Percentiles rank a stretch among this genome's conserved stretches.
These are phyloP conservation scores for Peromyscus maniculatus DNA, from an alignment of 2,113 vertebrate genomes.

Conservation along the genomic window DNA sequence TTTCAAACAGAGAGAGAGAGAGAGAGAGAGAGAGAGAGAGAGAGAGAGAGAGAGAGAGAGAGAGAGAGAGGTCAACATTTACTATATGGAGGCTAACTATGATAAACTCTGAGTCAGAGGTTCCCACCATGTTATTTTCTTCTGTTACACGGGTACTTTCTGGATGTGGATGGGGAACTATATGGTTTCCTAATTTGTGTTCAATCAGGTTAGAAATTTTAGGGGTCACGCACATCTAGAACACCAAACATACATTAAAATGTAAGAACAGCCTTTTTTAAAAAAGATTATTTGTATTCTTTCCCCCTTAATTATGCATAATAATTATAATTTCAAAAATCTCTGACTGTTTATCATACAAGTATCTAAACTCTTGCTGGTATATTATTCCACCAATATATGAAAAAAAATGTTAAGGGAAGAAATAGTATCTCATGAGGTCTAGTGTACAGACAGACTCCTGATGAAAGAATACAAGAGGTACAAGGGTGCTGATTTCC, in stretches of 20 bases:
- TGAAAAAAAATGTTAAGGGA: not conserved
- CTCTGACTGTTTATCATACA: not conserved
- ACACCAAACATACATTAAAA: conserved; percentile 11
- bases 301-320: conserved; percentile 14
- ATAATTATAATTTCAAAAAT: conserved; percentile 47
- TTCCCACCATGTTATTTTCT: not conserved
- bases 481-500: not conserved
- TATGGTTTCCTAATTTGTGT: not conserved
- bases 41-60: no score
- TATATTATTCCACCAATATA: not conserved
- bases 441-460: not conserved
- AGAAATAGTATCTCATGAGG: not conserved
- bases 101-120: not conserved
- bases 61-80: not conserved
- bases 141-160: not conserved
- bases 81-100: not conserved
- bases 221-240: not conserved
- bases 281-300: conserved; percentile 5
- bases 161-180: not conserved
- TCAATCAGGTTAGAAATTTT: not conserved
- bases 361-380: not conserved
- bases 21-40: no score
- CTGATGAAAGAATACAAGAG: not conserved
- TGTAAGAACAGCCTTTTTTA: not conserved
- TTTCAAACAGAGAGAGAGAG: not conserved